These are phyloP conservation scores for Podotricha telesiphe DNA, from an alignment of 2,888 invertebrate genomes.

Conservation along the genomic window DNA sequence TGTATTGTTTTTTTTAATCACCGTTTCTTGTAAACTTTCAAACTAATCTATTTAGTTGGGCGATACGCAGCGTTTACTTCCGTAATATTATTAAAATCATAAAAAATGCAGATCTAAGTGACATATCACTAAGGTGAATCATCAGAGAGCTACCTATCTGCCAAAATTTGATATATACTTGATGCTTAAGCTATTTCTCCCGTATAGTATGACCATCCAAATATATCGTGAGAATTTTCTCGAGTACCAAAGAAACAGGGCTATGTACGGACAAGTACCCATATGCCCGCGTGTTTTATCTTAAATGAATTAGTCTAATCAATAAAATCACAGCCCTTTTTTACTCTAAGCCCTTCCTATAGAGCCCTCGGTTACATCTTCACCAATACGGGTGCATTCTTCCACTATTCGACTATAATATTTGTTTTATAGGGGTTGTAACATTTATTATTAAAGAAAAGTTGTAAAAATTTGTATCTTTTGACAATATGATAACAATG, in stretches of 20 bases:
- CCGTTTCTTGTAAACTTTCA: no score
- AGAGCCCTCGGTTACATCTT: conserved; percentile 48
- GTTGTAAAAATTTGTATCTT: background rate
- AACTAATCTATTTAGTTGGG: no score
- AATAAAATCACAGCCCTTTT: conserved; percentile 50
- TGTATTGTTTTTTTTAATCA: no score
- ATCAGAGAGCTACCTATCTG: no score
- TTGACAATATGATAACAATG: background rate
- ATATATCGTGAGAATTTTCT: conserved; percentile 25
- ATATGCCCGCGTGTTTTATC: conserved; percentile 49
- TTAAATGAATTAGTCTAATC: conserved; percentile 51
- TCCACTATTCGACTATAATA: conserved; percentile 41
- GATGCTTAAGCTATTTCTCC: no score
- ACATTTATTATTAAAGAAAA: conserved; percentile 26
- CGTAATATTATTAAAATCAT: no score
- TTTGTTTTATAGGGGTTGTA: conserved; percentile 36
- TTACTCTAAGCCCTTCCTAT: conserved; percentile 40
- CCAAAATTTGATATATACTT: no score
- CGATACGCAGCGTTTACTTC: no score
- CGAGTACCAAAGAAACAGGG: conserved; percentile 26
- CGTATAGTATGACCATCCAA: no score
- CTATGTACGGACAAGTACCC: conserved; percentile 45
- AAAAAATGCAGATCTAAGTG: no score
- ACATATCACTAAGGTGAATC: no score
- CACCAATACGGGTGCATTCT: conserved; percentile 51